These are phyloP conservation scores for Ichneumoninae sp. DNA, from an alignment of 2,888 invertebrate genomes.

Conservation along the genomic window DNA sequence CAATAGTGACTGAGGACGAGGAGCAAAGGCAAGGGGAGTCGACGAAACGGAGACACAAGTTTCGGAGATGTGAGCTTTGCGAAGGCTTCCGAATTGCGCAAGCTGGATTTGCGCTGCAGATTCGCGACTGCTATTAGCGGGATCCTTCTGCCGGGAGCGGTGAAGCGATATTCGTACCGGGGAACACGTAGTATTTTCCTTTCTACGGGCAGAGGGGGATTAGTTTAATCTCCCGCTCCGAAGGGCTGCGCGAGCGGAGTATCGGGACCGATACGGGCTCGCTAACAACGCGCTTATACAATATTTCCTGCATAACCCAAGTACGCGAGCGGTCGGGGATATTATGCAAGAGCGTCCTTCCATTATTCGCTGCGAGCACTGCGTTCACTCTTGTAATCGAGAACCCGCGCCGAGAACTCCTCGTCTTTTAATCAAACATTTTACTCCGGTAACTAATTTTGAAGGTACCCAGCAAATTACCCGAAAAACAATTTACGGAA, in stretches of 20 bases:
- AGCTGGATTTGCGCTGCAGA: slow-evolving; percentile 22
- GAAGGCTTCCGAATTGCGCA: slow-evolving; percentile 12
- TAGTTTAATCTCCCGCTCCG: slow-evolving; percentile 60
- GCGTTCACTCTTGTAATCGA: slow-evolving; percentile 39
- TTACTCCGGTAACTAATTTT: neutral
- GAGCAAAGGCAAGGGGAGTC: slow-evolving; percentile 6
- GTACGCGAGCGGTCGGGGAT: neutral
- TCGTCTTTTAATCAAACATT: slow-evolving; percentile 7
- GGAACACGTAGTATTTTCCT: slow-evolving; percentile 36
- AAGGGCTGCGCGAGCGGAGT: slow-evolving; percentile 5
- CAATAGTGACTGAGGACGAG: slow-evolving; percentile 4
- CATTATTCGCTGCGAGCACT: neutral
- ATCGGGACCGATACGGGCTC: slow-evolving; percentile 32
- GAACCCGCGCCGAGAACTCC: slow-evolving; percentile 9
- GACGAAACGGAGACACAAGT: slow-evolving; percentile 26
- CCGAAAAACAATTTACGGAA: too few species aligned
- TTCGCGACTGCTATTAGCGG: slow-evolving; percentile 40
- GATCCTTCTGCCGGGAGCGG: slow-evolving; percentile 48
- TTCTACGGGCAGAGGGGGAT: slow-evolving; percentile 28
- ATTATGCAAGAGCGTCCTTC: slow-evolving; percentile 1
- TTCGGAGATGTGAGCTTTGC: slow-evolving; percentile 32
- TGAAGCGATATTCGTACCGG: slow-evolving; percentile 48
- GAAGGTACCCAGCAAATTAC: too few species aligned
- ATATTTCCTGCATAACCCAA: slow-evolving; percentile 24
- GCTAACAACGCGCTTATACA: slow-evolving; percentile 53